phyloP scores from a whole-genome alignment of 2,797 vertebrate genomes.

The Eulemur albifrons region DNA sequence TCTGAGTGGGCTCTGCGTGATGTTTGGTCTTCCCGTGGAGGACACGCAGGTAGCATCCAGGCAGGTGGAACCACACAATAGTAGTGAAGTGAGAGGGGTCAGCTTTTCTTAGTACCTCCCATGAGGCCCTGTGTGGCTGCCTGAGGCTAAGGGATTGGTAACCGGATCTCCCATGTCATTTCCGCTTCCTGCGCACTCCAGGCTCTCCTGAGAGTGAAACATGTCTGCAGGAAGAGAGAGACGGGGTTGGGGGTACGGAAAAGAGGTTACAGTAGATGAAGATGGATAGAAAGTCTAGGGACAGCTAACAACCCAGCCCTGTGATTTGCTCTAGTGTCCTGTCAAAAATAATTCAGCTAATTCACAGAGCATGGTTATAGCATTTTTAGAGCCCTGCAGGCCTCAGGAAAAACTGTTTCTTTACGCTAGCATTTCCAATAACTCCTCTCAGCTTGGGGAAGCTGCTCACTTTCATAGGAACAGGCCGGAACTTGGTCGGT shows the following conservation, averaged over 20 bases:
- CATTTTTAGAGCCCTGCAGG: not conserved
- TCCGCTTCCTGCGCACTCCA: not conserved
- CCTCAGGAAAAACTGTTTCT: not conserved
- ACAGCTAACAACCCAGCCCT: not conserved
- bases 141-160: not conserved
- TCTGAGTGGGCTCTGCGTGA: not conserved
- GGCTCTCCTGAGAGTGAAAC: not conserved
- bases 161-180: not conserved
- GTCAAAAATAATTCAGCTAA: not conserved
- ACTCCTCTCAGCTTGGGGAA: not conserved
- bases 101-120: not conserved
- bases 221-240: not conserved
- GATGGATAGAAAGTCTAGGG: not conserved
- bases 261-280: not conserved
- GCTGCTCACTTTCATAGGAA: not conserved
- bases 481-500: not conserved
- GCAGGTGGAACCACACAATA: not conserved
- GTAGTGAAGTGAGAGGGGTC: constrained; percentile 55
- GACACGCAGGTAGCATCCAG: not conserved
- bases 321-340: not conserved
- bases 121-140: not conserved
- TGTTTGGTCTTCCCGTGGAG: not conserved
- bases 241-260: not conserved
- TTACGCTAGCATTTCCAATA: not conserved
- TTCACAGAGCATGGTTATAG: not conserved